Percentiles rank a stretch among this genome's conserved stretches.
phyloP scores from a whole-genome alignment of 2,797 vertebrate genomes.

The Coccyzus lansbergi region DNA sequence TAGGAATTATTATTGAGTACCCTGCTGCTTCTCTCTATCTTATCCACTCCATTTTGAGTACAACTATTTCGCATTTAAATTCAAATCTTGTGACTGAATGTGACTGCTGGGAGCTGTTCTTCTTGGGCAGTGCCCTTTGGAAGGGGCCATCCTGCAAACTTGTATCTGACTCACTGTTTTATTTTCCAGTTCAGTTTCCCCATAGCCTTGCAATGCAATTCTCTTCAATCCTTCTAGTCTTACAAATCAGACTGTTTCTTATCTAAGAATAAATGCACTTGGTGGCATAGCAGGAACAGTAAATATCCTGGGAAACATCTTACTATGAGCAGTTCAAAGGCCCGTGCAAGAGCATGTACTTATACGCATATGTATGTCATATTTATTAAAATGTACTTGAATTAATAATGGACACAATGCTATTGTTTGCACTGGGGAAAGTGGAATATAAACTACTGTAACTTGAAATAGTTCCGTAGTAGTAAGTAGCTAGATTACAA shows the following conservation, averaged over 20 bases:
- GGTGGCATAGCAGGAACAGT: neutral
- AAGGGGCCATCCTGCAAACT: neutral
- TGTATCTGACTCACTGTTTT: accelerated
- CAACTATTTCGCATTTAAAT: neutral
- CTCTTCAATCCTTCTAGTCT: neutral
- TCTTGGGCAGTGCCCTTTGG: neutral
- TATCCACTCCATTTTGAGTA: accelerated
- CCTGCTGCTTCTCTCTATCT: neutral
- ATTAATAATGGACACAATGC: slow-evolving; percentile 21
- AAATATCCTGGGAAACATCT: neutral
- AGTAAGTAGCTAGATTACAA: neutral
- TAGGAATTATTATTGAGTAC: neutral
- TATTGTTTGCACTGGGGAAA: neutral
- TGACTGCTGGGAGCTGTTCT: neutral
- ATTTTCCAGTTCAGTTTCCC: neutral
- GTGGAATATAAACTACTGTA: neutral
- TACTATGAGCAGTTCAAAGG: neutral
- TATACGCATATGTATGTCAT: neutral
- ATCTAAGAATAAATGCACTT: neutral
- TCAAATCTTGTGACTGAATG: neutral
- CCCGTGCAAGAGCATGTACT: neutral
- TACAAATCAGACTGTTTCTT: neutral
- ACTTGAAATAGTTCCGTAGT: neutral
- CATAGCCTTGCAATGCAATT: neutral
- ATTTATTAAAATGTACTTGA: slow-evolving; percentile 15